Conservation (phyloP, 2,888 invertebrate species). For the Schizaphis graminum region DNA sequence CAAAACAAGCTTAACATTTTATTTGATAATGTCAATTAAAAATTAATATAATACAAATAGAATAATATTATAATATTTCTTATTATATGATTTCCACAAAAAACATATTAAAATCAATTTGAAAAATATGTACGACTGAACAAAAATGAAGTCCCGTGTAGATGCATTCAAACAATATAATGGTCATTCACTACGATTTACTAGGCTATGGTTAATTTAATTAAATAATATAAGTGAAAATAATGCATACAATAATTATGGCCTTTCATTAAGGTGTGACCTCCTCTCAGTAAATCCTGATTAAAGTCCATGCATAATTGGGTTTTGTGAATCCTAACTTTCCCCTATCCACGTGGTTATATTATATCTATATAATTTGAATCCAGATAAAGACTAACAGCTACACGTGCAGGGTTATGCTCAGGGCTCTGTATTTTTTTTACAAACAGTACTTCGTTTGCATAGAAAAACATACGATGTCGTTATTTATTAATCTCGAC, state of each 20-base stretch:
- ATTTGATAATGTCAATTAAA: neutral
- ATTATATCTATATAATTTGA: neutral
- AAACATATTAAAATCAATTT: neutral
- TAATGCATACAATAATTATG: constrained; percentile 26
- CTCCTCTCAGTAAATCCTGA: constrained; percentile 28
- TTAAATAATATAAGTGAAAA: constrained; percentile 46
- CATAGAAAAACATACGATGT: neutral
- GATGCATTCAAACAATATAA: neutral
- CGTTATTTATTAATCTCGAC: neutral
- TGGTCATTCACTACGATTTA: neutral
- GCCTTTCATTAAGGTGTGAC: constrained; percentile 27
- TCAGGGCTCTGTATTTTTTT: neutral
- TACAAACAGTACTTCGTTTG: neutral
- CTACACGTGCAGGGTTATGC: neutral
- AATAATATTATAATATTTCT: neutral
- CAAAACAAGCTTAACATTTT: neutral
- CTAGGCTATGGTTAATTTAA: neutral
- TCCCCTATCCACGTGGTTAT: neutral
- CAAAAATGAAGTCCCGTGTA: neutral
- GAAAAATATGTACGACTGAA: neutral
- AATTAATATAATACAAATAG: neutral
- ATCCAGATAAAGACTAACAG: neutral
- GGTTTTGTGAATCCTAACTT: neutral
- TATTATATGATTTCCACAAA: neutral
- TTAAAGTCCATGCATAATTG: constrained; percentile 46